Base-by-base conservation (phyloP, 1,140 invertebrate species). In the Apis cerana region DNA sequence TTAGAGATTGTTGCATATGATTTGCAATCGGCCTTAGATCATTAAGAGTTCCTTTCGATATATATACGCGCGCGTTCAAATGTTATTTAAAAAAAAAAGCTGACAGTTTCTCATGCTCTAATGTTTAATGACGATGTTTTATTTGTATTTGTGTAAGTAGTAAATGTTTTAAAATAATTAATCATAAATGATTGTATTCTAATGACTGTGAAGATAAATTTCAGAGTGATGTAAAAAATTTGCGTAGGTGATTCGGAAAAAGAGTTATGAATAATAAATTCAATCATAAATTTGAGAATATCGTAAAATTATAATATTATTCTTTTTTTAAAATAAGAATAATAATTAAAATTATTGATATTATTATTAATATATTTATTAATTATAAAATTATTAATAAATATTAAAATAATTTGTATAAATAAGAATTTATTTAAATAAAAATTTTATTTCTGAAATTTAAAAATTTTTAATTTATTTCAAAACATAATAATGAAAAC, bases 1-100 rank as follows among this genome's bases (percentile, higher is more conserved):
- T 43, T 43, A 43, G 33, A 43, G 2, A 33, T 33, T 33, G 33
- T 33, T 33, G 0, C 33, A 3, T 33, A 33, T 43, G 4, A 43
- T 33, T 19, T 9, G 19, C 23, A 15, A 58, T 77, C 75, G 64
- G 75, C 75, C 64, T 68, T 77, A 67, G n/a, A 77, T 77, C 21
- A 62, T 58, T 68, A 48, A 77, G 33, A 68, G 75, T 77, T 77
- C 75, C 75, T 68, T 77, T 68, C 15, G 64, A 58, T 68, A 68
- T 23, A 21, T 56, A 21, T 67, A 13, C 33, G 17, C 50, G 50
- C 50, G 50, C 15, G n/a, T 50, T 75, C n/a, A n/a, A 4, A 61
- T 76, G 17, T 33, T 64, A 7, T 48, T 48, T 13, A 13, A 13
- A n/a, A 56, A n/a, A 56, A 17, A 43, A 27, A 33, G 7, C 11